A percentile compares a stretch with the other conserved stretches of the same genome.
Evolutionary conservation across 2,113 vertebrate species (phyloP).

Genomic region (Fregetta grallaria): DNA sequence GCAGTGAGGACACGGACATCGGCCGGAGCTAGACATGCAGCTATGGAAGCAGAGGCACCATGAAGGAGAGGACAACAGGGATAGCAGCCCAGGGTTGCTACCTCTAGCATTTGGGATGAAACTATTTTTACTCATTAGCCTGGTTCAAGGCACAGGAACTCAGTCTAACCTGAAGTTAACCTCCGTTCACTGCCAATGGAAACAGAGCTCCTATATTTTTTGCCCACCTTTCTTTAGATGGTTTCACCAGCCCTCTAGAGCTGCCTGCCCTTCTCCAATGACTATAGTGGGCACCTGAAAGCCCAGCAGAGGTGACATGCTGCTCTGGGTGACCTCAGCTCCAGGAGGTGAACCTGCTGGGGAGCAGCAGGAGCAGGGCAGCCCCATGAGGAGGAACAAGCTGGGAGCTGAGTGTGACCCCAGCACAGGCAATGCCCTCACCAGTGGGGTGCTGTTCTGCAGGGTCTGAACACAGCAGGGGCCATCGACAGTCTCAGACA

Average conservation of each 20-base stretch:
- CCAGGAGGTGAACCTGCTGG: background rate
- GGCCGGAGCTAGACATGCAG: background rate
- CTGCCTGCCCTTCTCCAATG: background rate
- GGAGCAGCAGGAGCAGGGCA: background rate
- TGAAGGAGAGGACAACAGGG: background rate
- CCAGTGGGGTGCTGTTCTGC: background rate
- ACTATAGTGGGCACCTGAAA: background rate
- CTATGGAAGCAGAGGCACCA: background rate
- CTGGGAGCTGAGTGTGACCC: no score
- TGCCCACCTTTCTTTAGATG: background rate
- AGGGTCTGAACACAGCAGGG: background rate
- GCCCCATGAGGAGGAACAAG: rapidly evolving
- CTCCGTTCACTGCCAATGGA: no score
- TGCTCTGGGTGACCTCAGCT: background rate
- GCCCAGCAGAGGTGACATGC: background rate
- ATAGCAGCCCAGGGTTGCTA: background rate
- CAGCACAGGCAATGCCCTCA: background rate
- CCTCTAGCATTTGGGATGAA: background rate
- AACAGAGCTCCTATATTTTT: background rate
- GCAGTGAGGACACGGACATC: background rate
- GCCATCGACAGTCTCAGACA: background rate
- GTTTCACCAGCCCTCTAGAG: background rate
- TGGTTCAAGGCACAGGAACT: background rate
- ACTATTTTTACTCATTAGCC: background rate
- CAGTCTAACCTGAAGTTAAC: background rate